These are phyloP conservation scores for Coturnix japonica DNA, from an alignment of 2,113 vertebrate species.

Conservation along the genomic window DNA sequence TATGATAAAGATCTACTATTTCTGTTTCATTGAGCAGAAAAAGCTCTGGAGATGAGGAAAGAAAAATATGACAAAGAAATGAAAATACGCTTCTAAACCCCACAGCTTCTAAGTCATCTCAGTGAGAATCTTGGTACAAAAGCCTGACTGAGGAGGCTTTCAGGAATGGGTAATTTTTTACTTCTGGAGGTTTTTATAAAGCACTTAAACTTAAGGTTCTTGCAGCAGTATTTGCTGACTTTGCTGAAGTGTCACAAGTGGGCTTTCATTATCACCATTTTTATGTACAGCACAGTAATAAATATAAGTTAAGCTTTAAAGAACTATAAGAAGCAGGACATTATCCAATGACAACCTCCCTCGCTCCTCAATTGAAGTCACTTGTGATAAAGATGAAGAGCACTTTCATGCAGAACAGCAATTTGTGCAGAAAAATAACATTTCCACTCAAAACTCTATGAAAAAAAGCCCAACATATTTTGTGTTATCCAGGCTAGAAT, in stretches of 20 bases:
- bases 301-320: conserved; percentile 22
- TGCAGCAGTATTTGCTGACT: conserved; percentile 39
- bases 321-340: not conserved
- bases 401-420: not conserved
- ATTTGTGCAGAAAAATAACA: not conserved
- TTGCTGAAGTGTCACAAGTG: conserved; percentile 2
- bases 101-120: conserved; percentile 9
- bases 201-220: not conserved
- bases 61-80: conserved; percentile 36
- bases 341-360: not conserved
- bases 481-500: not conserved
- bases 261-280: not conserved
- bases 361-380: not conserved
- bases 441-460: not conserved
- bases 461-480: not conserved
- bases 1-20: conserved; percentile 21
- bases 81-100: conserved; percentile 9
- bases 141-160: conserved; percentile 2
- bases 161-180: conserved; percentile 3
- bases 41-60: not conserved
- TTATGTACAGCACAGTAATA: not conserved
- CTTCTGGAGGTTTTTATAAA: conserved; percentile 39
- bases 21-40: conserved; percentile 9
- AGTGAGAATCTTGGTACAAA: not conserved
- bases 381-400: not conserved